A percentile compares a stretch with the other conserved stretches of the same genome.
These are phyloP conservation scores for Embiotoca jacksoni DNA, from an alignment of 2,113 vertebrate species.

Conservation along the genomic window DNA sequence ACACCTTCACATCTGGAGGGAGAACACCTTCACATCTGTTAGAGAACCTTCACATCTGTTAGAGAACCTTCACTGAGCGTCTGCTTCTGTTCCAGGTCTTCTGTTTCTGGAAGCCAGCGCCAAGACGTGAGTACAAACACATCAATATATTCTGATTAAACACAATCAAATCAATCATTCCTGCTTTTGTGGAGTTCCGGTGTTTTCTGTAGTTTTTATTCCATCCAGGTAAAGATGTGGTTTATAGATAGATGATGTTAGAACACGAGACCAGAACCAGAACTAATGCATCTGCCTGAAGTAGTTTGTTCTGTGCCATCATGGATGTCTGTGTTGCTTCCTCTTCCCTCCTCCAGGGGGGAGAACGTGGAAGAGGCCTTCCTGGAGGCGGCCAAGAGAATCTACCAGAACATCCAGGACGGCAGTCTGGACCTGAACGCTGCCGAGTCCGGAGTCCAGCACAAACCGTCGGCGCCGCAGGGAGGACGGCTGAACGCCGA, in stretches of 20 bases:
- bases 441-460: conserved; percentile 96
- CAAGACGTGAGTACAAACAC: conserved; percentile 93
- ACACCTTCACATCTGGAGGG: no score
- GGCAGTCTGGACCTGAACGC: conserved; percentile 98
- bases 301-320: no score
- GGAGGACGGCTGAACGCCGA: conserved; percentile 93
- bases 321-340: neutral
- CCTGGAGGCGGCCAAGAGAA: conserved; percentile 97
- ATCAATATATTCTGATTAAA: no score
- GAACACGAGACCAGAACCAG: no score
- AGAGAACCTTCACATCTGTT: no score
- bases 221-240: no score
- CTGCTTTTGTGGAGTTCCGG: no score
- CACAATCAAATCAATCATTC: no score
- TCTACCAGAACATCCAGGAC: conserved; percentile 99
- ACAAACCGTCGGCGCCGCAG: conserved; percentile 96
- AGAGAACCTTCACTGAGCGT: neutral
- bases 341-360: conserved; percentile 81
- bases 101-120: conserved; percentile 98
- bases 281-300: no score
- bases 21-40: no score
- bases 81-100: conserved; percentile 85
- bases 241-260: no score
- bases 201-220: no score
- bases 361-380: conserved; percentile 98